These are phyloP conservation scores for Abrostola tripartita DNA, from an alignment of 2,888 invertebrate genomes.

Conservation along the genomic window DNA sequence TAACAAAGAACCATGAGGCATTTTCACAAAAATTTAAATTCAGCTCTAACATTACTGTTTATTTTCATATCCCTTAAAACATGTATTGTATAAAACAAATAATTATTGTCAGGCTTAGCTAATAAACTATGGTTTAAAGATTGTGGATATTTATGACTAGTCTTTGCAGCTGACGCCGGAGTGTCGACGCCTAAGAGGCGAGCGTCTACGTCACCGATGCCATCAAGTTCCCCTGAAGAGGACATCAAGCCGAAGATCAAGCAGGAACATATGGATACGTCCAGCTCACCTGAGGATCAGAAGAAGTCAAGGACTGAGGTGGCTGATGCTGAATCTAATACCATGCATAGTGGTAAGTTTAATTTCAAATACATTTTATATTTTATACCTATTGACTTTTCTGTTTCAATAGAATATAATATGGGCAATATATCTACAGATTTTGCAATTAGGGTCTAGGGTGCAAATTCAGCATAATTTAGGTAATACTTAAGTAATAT, in stretches of 20 bases:
- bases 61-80: too few relatives aligned
- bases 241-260: slow-evolving; percentile 89
- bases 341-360: slow-evolving; percentile 95
- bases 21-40: neutral
- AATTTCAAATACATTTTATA: neutral
- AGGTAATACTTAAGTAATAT: neutral
- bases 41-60: too few relatives aligned
- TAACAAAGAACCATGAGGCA: slow-evolving; percentile 3
- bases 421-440: neutral
- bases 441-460: too few relatives aligned
- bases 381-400: too few relatives aligned
- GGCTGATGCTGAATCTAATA: slow-evolving; percentile 96
- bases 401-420: too few relatives aligned
- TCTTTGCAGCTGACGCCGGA: slow-evolving; percentile 82
- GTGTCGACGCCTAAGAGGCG: slow-evolving; percentile 89
- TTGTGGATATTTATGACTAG: neutral
- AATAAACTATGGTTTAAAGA: too few relatives aligned
- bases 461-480: neutral
- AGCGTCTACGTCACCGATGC: slow-evolving; percentile 88
- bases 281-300: slow-evolving; percentile 89
- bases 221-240: slow-evolving; percentile 85
- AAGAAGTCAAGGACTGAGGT: slow-evolving; percentile 94
- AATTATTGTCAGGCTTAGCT: too few relatives aligned
- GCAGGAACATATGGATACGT: slow-evolving; percentile 91
- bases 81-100: too few relatives aligned